phyloP scores from a whole-genome alignment of 1,140 invertebrate species.

The Drosophila aff. region DNA sequence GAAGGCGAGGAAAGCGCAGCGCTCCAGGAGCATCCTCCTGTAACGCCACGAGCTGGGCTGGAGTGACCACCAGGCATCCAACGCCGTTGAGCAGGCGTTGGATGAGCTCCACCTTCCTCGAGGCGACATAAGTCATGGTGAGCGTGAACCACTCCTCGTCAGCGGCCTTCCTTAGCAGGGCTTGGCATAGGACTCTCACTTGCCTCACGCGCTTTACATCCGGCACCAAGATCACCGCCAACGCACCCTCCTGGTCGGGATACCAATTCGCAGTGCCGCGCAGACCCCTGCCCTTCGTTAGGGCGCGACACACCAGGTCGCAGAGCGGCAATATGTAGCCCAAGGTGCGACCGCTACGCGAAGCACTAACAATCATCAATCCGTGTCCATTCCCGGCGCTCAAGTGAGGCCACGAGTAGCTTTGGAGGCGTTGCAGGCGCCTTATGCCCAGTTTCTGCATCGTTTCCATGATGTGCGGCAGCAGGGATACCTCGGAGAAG shows the following conservation, averaged over 20 bases:
- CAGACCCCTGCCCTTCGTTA: not conserved
- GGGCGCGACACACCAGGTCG: conserved; percentile 12
- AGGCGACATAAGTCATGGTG: conserved; percentile 30
- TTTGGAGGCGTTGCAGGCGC: conserved; percentile 47
- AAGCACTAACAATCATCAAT: conserved; percentile 48
- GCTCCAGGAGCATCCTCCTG: not conserved
- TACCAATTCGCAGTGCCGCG: not conserved
- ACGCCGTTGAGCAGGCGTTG: conserved; percentile 45
- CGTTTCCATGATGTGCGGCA: conserved; percentile 6
- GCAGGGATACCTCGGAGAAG: conserved; percentile 31
- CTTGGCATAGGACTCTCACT: conserved; percentile 33
- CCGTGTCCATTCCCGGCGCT: conserved; percentile 32
- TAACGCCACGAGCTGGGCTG: conserved; percentile 36
- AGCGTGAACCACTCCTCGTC: conserved; percentile 38
- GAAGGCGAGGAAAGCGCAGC: conserved; percentile 26
- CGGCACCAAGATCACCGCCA: conserved; percentile 47
- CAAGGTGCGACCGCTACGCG: conserved; percentile 55
- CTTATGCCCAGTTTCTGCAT: conserved; percentile 23
- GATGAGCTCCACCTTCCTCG: conserved; percentile 20
- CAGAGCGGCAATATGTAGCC: conserved; percentile 58
- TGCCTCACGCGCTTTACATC: conserved; percentile 28
- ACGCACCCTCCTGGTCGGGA: conserved; percentile 1
- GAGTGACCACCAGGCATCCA: conserved; percentile 52
- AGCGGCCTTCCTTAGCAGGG: conserved; percentile 25
- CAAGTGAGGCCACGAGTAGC: conserved; percentile 63